These are phyloP conservation scores for Tiliacea aurago DNA, from an alignment of 2,888 invertebrate species.

Conservation along the genomic window DNA sequence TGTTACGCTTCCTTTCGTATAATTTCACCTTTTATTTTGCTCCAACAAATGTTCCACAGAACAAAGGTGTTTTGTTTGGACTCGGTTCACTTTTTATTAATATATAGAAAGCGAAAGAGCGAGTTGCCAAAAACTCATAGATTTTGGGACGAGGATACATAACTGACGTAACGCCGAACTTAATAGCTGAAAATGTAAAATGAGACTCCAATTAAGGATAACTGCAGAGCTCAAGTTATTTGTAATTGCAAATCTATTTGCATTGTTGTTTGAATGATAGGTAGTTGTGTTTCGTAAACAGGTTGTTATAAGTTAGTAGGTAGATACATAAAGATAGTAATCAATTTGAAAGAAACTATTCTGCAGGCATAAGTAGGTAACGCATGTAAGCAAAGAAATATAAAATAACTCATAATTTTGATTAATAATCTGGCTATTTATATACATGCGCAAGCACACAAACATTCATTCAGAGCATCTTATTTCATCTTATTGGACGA, in stretches of 20 bases:
- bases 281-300: neutral
- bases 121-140: slow-evolving; percentile 34
- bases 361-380: slow-evolving; percentile 37
- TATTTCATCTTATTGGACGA: slow-evolving; percentile 36
- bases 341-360: slow-evolving; percentile 24
- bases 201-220: neutral
- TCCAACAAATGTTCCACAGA: slow-evolving; percentile 50
- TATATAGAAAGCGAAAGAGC: slow-evolving; percentile 28
- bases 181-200: slow-evolving; percentile 41
- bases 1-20: neutral
- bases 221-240: neutral
- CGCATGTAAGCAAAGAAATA: slow-evolving; percentile 16
- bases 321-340: no score
- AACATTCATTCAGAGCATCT: slow-evolving; percentile 4
- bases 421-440: neutral
- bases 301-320: neutral
- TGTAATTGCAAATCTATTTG: neutral
- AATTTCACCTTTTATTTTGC: slow-evolving; percentile 44
- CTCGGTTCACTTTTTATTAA: slow-evolving; percentile 6
- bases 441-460: slow-evolving; percentile 19
- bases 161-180: neutral
- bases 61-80: slow-evolving; percentile 27
- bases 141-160: slow-evolving; percentile 8
- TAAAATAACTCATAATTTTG: neutral
- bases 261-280: neutral